Conservation (phyloP, 2,113 vertebrate genomes). For the Baryphthengus martii region DNA sequence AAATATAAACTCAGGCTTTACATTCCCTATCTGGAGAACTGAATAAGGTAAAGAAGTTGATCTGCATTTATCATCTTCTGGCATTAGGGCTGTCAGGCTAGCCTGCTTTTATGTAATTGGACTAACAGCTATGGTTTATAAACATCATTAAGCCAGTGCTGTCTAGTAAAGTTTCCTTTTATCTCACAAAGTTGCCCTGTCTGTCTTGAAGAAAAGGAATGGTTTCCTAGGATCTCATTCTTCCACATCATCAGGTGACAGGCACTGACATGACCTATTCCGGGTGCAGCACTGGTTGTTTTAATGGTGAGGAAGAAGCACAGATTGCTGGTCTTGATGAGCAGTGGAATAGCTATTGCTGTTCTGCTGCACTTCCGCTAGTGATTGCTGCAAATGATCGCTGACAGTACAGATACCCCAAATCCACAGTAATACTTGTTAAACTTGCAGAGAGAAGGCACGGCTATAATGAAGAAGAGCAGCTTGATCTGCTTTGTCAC, state of each 20-base stretch:
- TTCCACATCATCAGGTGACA: background rate
- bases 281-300: background rate
- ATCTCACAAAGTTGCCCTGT: background rate
- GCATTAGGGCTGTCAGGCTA: background rate
- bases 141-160: conserved; percentile 16
- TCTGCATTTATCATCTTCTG: conserved; percentile 10
- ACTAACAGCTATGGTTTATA: conserved; percentile 47
- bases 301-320: background rate
- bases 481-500: background rate
- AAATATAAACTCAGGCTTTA: conserved; percentile 26
- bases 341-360: background rate
- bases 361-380: background rate
- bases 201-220: background rate
- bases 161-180: conserved; percentile 32
- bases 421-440: background rate
- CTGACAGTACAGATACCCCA: background rate
- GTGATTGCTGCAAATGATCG: background rate
- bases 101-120: conserved; percentile 24
- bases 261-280: background rate
- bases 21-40: background rate
- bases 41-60: background rate
- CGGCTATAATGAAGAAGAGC: background rate
- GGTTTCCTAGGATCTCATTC: background rate
- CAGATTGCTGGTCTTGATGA: background rate
- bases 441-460: background rate